These are phyloP conservation scores for Paragorgia papillata DNA, from an alignment of 92 coral and sea anemone genomes.

Conservation along the genomic window DNA sequence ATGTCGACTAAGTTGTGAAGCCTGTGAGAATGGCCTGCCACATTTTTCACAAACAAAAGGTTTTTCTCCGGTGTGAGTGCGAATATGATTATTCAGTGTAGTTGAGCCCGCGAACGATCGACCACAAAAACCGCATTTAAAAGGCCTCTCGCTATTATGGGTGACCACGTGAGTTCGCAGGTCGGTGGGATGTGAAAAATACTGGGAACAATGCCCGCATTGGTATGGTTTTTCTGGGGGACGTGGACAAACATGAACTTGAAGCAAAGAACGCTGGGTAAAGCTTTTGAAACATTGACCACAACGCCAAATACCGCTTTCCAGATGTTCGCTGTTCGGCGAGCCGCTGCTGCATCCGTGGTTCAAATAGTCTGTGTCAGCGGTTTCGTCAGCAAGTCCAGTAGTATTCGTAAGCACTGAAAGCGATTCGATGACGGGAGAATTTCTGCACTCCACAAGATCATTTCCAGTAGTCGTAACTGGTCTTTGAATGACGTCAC, in stretches of 20 bases:
- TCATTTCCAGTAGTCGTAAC: background rate
- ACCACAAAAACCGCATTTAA: conserved; percentile 92
- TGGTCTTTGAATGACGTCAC: conserved; percentile 1
- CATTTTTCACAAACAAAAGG: conserved; percentile 72
- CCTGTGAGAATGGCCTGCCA: conserved; percentile 69
- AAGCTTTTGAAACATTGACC: conserved; percentile 82
- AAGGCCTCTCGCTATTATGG: conserved; percentile 85
- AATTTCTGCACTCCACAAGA: background rate
- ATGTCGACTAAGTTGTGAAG: conserved; percentile 72
- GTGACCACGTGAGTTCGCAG: conserved; percentile 84
- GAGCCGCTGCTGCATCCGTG: conserved; percentile 36
- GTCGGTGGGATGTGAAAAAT: conserved; percentile 78
- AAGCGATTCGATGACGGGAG: background rate
- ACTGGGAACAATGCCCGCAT: conserved; percentile 81
- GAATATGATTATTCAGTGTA: conserved; percentile 87
- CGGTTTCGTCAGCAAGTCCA: conserved; percentile 8
- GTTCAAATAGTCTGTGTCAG: conserved; percentile 3
- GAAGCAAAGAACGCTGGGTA: conserved; percentile 75
- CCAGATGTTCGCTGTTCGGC: conserved; percentile 48
- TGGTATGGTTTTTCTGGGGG: conserved; percentile 79
- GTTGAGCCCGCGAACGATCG: conserved; percentile 96
- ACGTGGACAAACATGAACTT: conserved; percentile 82
- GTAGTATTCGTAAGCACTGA: background rate
- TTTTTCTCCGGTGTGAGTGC: conserved; percentile 84
- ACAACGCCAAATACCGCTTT: conserved; percentile 73